Base-by-base conservation (phyloP, 2,888 invertebrate species). In the Microplitis manilae region DNA sequence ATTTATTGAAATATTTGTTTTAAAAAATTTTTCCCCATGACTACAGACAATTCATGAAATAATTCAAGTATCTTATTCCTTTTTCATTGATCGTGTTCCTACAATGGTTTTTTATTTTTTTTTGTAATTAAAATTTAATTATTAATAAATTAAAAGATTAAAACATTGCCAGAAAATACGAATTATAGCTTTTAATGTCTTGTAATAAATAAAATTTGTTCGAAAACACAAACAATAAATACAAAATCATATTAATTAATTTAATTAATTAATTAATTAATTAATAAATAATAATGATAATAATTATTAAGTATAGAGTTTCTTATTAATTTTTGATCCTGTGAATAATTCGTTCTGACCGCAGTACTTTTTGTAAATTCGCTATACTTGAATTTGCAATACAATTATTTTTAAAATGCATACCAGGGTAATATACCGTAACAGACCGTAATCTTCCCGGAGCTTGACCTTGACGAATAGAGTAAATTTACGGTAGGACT, bases 361-460 rank as follows among this genome's bases (percentile, higher is more conserved):
- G 78, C 78, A 68, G 78, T 77, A 75, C 77, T 80, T 80, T 80
- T 80, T 80, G 79, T 77, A 73, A 79, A 76, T 76, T 72, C 65
- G 68, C 39, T 61, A 72, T 72, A 61, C 60, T 72, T 61, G 71
- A 40, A 50, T 38, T 39, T 9, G 15, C 41, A 72, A 72, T 61
- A 20, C 9, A 67, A 30, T 30, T 30, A 30, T 30, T 30, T 30
- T 30, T 2, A 30, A 30, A 30, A 2, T 30, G 30, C 30, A 30
- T 4, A 30, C 30, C 4, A 4, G 30, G 30, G 30, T 4, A 30
- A 30, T 30, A 30, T 30, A 30, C 4, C 30, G 4, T 2, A 30
- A 30, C 2, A 2, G 30, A 30, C 30, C 4, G 30, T 30, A 30
- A 30, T 30, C 4, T 30, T 30, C 4, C 30, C 30, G 30, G 2